Conservation (phyloP, 2,888 invertebrate genomes). For the Dusona sp. region DNA sequence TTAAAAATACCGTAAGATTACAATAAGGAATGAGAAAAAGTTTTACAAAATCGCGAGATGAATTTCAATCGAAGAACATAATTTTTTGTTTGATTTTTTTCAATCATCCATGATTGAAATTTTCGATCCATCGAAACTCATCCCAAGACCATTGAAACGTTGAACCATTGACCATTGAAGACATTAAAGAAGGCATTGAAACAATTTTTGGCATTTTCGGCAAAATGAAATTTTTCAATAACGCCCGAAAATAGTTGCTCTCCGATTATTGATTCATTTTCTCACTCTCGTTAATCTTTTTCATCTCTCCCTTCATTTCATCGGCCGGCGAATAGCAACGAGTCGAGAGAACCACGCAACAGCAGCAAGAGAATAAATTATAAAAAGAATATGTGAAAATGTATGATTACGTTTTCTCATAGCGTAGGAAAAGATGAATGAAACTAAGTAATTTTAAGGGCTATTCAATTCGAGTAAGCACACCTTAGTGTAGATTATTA, state of each 20-base stretch:
- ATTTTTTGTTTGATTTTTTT: conserved; percentile 16
- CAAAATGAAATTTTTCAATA: conserved; percentile 4
- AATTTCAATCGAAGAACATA: conserved; percentile 7
- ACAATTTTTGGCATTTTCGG: not conserved
- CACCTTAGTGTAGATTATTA: conserved; percentile 32
- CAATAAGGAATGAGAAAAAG: conserved; percentile 55
- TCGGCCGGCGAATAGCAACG: conserved; percentile 2
- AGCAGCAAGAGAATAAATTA: conserved; percentile 39
- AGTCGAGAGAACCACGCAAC: conserved; percentile 6
- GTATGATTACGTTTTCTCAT: conserved; percentile 72
- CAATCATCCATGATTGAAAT: no score
- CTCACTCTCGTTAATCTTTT: conserved; percentile 5
- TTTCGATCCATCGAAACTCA: conserved; percentile 9
- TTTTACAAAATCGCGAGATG: conserved; percentile 10
- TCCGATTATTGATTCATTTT: not conserved
- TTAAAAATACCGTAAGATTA: conserved; percentile 63
- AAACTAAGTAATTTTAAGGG: conserved; percentile 33
- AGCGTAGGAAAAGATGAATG: conserved; percentile 64
- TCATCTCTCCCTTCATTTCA: not conserved
- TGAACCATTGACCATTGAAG: no score
- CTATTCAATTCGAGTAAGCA: conserved; percentile 31
- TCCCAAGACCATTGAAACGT: not conserved
- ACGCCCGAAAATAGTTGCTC: not conserved
- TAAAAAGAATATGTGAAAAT: conserved; percentile 67
- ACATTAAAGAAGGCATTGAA: no score